Evolutionary conservation across 64 coral and sea anemone genomes (phyloP), one percentile per base, ranked within the genome.

Genomic region (Platygyra sinensis): DNA sequence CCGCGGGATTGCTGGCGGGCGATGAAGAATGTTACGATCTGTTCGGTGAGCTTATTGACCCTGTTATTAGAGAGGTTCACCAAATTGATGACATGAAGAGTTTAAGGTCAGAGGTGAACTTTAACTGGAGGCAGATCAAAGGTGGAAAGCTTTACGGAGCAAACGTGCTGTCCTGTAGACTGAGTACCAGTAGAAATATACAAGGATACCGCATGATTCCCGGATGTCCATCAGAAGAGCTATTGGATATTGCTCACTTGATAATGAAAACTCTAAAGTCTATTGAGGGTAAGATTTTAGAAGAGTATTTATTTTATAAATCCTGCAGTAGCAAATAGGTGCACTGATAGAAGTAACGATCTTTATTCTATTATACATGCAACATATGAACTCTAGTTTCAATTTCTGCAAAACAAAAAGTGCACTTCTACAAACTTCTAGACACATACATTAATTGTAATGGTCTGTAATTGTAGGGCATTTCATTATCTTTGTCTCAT

Each of bases 11-110:
- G 10, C 39, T 89, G 25, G 27, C 77, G 20, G 87, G 87, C 39
- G 76, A 89, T 22, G 87, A 89, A 79, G 87, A 89, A 79, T 89
- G 87, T 52, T 80, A 89, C 31, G 75, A 79, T 30, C 13, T 71
- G 1, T 89, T 89, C 62, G 62, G 60, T 31, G 76, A 89, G 29
- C 32, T 89, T 79, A 89, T 89, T 30, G 87, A 89, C 67, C 87
- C 76, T 52, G 60, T 89, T 30, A 69, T 80, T 8, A 49, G 57
- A 5, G 62, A 80, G 9, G n/a, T 89, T 31, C 39, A 79, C 71
- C 19, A 5, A 5, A 27, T 80, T 0, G 39, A 79, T 22, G 7
- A 8, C 8, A 75, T 77, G 30, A 3, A 27, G 10, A 52, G 36
- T 31, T 49, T 72, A 20, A n/a, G 42, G 25, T 42, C 31, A 8